Conservation (phyloP, 2,797 vertebrate species). For the Tauraco hartlaubi region DNA sequence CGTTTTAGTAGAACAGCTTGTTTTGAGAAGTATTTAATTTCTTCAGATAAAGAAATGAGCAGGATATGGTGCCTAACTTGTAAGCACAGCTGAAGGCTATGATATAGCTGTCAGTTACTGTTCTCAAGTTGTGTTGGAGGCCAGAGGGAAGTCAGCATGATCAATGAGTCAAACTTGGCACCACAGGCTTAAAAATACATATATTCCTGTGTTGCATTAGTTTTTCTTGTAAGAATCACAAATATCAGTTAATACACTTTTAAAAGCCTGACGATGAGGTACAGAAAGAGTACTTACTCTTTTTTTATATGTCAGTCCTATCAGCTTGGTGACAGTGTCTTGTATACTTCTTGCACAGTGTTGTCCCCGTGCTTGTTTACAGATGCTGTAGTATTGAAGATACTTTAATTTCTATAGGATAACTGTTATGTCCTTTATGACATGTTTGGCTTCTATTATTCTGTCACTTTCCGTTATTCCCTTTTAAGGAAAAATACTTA, state of each 20-base stretch:
- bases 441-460: neutral
- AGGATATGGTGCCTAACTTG: neutral
- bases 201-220: neutral
- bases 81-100: neutral
- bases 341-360: neutral
- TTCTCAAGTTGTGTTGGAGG: neutral
- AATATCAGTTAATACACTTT: neutral
- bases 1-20: neutral
- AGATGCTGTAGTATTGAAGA: neutral
- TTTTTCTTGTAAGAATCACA: neutral
- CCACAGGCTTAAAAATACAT: neutral
- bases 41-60: neutral
- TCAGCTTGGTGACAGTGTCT: neutral
- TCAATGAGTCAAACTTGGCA: neutral
- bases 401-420: neutral
- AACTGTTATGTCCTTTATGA: neutral
- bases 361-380: neutral
- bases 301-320: neutral
- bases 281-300: rapidly evolving
- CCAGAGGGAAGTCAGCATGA: neutral
- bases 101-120: neutral
- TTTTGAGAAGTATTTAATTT: neutral
- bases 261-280: neutral
- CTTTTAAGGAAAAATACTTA: neutral
- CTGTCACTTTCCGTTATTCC: neutral